Percentiles rank a stretch among this genome's conserved stretches.
phyloP scores from a whole-genome alignment of 1,140 invertebrate genomes.

The Zaprionus africanus region DNA sequence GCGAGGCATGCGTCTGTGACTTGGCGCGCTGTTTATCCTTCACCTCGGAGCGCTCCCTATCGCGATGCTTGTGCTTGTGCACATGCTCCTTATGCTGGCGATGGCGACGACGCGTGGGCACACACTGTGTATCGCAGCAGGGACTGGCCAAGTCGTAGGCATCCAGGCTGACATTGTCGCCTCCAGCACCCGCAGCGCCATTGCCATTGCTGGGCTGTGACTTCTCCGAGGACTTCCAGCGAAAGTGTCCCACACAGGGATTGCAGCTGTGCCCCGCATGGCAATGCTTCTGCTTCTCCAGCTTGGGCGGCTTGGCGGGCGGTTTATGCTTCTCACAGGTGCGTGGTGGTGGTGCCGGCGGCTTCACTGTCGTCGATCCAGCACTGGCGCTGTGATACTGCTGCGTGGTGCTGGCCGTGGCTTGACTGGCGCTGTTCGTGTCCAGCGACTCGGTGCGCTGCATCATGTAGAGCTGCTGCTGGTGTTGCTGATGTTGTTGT shows the following conservation, averaged over 20 bases:
- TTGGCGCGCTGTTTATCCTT: conserved; percentile 82
- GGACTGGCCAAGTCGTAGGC: conserved; percentile 93
- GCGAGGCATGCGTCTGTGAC: conserved; percentile 84
- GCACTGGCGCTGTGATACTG: conserved; percentile 59
- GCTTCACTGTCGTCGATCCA: conserved; percentile 43
- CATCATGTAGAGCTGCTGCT: conserved; percentile 58
- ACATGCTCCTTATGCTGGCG: conserved; percentile 87
- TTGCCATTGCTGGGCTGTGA: conserved; percentile 24
- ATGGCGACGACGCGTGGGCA: conserved; percentile 88
- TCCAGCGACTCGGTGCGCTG: conserved; percentile 68
- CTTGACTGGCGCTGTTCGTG: conserved; percentile 65
- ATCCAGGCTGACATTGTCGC: conserved; percentile 90
- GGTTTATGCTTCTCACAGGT: conserved; percentile 83
- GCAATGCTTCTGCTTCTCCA: conserved; percentile 73
- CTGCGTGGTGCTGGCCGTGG: conserved; percentile 65
- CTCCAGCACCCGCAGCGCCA: conserved; percentile 48
- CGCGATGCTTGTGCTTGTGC: conserved; percentile 86
- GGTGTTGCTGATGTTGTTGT: background rate
- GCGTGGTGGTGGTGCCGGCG: conserved; percentile 74
- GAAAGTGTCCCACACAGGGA: conserved; percentile 87
- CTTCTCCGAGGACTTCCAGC: conserved; percentile 77
- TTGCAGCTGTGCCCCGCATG: conserved; percentile 89
- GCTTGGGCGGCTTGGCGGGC: conserved; percentile 62
- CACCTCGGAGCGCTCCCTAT: conserved; percentile 66
- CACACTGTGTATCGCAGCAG: conserved; percentile 93